phyloP scores from a whole-genome alignment of 2,113 vertebrate genomes.

The Chloroceryle aenea region DNA sequence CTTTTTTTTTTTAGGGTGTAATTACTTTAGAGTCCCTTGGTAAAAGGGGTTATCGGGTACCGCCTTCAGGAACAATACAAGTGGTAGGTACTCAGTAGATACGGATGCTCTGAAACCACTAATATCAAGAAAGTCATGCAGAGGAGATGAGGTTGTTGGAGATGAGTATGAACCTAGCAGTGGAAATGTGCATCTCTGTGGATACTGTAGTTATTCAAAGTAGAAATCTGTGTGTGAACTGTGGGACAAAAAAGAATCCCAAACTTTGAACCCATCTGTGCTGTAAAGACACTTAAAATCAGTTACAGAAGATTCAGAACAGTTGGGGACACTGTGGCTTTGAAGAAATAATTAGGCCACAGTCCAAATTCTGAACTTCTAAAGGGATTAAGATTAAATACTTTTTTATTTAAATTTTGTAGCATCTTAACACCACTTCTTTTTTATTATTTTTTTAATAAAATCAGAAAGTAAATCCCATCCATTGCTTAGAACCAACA shows the following conservation, averaged over 20 bases:
- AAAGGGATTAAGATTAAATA: background rate
- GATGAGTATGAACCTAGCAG: constrained; percentile 28
- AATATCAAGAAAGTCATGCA: constrained; percentile 34
- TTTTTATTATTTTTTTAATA: background rate
- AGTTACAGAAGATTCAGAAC: background rate
- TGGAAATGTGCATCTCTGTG: constrained; percentile 28
- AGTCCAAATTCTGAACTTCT: background rate
- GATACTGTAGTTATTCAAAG: background rate
- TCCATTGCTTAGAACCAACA: background rate
- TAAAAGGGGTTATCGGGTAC: constrained; percentile 98
- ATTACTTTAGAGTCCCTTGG: constrained; percentile 98
- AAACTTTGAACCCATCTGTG: background rate
- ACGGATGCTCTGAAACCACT: constrained; percentile 44
- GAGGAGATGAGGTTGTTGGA: constrained; percentile 49
- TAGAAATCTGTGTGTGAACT: background rate
- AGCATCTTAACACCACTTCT: background rate
- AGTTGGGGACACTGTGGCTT: background rate
- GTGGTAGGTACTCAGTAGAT: constrained; percentile 87
- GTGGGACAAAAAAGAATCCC: background rate
- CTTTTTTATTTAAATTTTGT: background rate
- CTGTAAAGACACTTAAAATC: background rate
- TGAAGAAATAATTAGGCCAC: background rate
- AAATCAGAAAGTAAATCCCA: background rate
- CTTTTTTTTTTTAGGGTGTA: constrained; percentile 84
- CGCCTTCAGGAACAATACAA: constrained; percentile 99